These are phyloP conservation scores for Cerceris rybyensis DNA, from an alignment of 2,888 invertebrate genomes.

Conservation along the genomic window DNA sequence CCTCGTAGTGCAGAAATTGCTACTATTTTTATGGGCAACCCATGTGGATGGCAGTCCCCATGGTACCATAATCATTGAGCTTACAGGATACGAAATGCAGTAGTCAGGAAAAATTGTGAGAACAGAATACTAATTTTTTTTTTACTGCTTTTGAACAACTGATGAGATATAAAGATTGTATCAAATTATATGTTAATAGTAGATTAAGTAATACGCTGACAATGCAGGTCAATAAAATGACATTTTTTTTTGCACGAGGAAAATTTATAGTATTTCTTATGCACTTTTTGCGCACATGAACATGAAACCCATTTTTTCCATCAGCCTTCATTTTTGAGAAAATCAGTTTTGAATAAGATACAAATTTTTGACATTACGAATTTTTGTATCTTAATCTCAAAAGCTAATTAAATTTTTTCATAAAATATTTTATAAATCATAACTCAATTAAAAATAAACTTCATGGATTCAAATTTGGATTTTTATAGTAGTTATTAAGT, in stretches of 20 bases:
- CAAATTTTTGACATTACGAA: no score
- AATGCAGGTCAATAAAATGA: neutral
- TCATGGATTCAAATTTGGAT: no score
- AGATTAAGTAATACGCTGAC: no score
- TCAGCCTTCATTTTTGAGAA: no score
- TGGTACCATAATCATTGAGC: conserved; percentile 62
- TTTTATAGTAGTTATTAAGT: no score
- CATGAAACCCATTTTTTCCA: no score
- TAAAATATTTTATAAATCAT: no score
- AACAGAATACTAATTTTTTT: conserved; percentile 38
- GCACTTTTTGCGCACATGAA: neutral
- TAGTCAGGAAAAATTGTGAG: conserved; percentile 50
- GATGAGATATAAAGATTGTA: conserved; percentile 29
- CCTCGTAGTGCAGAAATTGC: conserved; percentile 7
- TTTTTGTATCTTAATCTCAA: no score
- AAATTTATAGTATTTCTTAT: neutral
- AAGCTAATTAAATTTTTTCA: no score
- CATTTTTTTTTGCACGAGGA: neutral
- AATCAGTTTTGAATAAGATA: no score
- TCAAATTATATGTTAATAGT: neutral
- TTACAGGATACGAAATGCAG: conserved; percentile 51
- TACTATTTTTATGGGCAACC: conserved; percentile 44
- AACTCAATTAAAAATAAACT: no score
- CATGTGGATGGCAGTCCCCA: conserved; percentile 36
- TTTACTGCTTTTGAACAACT: conserved; percentile 16